Base-by-base conservation (phyloP, 2,797 vertebrate species). In the Selene dorsalis region DNA sequence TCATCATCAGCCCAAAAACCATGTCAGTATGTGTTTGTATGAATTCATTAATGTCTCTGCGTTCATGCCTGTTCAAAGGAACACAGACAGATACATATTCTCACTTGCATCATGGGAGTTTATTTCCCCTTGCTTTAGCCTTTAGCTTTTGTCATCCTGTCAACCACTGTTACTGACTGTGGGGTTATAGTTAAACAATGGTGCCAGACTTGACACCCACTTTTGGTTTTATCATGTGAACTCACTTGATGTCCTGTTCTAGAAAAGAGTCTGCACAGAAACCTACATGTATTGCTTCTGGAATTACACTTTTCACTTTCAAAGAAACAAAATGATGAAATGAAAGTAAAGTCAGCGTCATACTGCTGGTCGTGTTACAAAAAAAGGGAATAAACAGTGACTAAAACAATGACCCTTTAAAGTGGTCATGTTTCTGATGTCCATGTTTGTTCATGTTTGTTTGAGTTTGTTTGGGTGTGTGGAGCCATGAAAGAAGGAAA, bases 401-500 rank as follows among this genome's bases (percentile, higher is more conserved):
- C 38, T 72, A 8, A 80, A 75, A 70, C 56, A 76, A 50, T 22
- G 47, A 39, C 9, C 41, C 3, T 24, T 8, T 17, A 5, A 41
- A 2, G 62, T 45, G 17, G 35, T 69, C 3, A 59, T 13, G 56
- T 45, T 18, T 72, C 28, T 55, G 18, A 10, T 24, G 11, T 14
- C 4, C 2, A 0, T 32, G 11, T 68, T 60, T 55, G 41, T 63
- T 47, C 56, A 59, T 8, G 57, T 58, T 17, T 62, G 67, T 59
- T 28, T 32, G 48, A 22, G 28, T 22, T 32, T 35, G 32, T 55
- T 55, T 65, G 30, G 2, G 26, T 61, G 14, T 5, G 1, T 24
- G 64, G 53, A 80, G 22, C 64, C 43, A 64, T 24, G 22, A 41
- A 88, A 91, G 5, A 83, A 58, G 88, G 92, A 93, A 93, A 83